A percentile compares a stretch with the other conserved stretches of the same genome.
These are phyloP conservation scores for Chlorodrepanis virens DNA, from an alignment of 2,113 vertebrate genomes.

Conservation along the genomic window DNA sequence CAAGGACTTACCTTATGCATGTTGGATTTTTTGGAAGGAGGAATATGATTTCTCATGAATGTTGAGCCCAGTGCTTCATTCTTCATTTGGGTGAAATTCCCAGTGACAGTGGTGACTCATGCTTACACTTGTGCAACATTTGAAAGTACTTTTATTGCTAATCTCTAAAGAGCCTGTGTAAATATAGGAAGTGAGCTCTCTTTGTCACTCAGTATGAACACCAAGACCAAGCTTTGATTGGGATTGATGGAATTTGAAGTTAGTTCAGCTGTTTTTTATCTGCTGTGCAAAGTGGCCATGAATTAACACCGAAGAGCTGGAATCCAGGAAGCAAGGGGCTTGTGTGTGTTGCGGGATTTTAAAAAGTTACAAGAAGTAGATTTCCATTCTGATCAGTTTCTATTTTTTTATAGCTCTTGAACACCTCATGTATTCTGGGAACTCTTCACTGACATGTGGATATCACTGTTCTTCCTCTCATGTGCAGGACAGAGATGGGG, in stretches of 20 bases:
- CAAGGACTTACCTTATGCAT: background rate
- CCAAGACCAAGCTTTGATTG: background rate
- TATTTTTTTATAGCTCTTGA: background rate
- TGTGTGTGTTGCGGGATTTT: background rate
- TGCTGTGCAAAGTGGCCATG: background rate
- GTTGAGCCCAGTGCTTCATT: background rate
- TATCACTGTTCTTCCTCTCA: background rate
- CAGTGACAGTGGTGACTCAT: background rate
- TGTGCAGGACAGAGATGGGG: background rate
- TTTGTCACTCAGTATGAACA: background rate
- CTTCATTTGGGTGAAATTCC: background rate
- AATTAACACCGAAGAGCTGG: background rate
- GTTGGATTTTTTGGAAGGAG: background rate
- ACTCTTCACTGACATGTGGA: background rate
- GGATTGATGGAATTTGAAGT: background rate
- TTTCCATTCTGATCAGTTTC: background rate
- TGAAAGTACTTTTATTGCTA: background rate
- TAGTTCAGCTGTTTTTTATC: background rate
- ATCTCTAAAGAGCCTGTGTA: background rate
- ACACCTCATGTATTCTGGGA: background rate
- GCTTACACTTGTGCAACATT: background rate
- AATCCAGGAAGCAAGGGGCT: background rate
- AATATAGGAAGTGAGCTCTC: background rate
- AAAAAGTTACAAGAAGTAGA: background rate
- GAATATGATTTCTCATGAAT: background rate